Conservation (phyloP, 2,888 invertebrate genomes). For the Cristatella mucedo region DNA sequence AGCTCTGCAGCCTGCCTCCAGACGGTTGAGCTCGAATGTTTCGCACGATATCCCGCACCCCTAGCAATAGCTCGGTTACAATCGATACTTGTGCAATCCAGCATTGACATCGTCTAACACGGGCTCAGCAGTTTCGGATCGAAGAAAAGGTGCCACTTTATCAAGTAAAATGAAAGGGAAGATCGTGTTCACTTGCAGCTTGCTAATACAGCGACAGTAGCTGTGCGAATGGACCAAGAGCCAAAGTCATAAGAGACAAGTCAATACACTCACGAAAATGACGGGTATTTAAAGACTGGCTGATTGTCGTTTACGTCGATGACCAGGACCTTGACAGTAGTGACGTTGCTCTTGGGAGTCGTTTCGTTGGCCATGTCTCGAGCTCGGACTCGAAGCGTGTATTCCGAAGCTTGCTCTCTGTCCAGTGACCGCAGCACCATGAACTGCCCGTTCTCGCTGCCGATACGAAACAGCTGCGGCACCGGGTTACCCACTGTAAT, state of each 20-base stretch:
- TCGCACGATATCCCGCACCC: too few relatives aligned
- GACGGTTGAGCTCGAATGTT: too few relatives aligned
- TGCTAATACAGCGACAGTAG: neutral
- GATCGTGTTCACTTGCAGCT: neutral
- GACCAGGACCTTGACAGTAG: conserved; percentile 76
- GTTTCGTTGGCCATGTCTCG: conserved; percentile 80
- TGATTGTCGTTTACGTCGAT: conserved; percentile 82
- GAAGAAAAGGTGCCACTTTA: too few relatives aligned
- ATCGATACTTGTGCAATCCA: too few relatives aligned
- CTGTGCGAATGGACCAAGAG: neutral
- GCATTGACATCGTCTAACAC: too few relatives aligned
- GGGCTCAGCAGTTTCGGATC: too few relatives aligned
- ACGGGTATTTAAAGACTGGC: conserved; percentile 45
- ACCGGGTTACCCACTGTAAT: conserved; percentile 5
- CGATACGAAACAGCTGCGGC: conserved; percentile 1
- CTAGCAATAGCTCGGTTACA: too few relatives aligned
- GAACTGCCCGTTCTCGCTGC: conserved; percentile 1
- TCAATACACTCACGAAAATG: neutral
- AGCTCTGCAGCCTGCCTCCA: too few relatives aligned
- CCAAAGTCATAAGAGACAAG: too few relatives aligned
- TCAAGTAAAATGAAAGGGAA: too few relatives aligned
- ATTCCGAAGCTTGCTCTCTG: conserved; percentile 48
- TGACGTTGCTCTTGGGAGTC: conserved; percentile 80
- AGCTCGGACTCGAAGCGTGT: conserved; percentile 74
- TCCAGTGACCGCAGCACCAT: conserved; percentile 2